These are phyloP conservation scores for Sicus ferrugineus DNA, from an alignment of 2,888 invertebrate genomes.

Conservation along the genomic window DNA sequence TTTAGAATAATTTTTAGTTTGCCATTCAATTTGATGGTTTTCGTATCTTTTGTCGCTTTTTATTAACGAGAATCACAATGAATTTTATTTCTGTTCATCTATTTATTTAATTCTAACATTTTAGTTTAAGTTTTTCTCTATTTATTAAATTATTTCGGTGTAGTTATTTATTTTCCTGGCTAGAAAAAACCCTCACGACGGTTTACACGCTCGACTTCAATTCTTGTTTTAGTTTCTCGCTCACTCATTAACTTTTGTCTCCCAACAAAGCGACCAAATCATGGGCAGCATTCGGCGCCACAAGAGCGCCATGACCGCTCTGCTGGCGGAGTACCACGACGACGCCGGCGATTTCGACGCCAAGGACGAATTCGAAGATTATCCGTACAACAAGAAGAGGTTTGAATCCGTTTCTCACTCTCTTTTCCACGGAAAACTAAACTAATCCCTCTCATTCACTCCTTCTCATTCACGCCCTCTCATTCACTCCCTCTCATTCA, in stretches of 20 bases:
- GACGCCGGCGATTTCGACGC: conserved; percentile 63
- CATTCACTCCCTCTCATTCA: background rate
- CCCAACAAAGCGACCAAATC: conserved; percentile 70
- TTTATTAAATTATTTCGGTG: background rate
- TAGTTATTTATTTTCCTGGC: background rate
- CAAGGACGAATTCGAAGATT: conserved; percentile 60
- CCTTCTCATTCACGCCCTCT: no score
- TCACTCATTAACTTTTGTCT: background rate
- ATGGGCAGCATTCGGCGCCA: conserved; percentile 73
- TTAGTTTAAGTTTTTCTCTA: background rate
- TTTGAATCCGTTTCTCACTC: conserved; percentile 37
- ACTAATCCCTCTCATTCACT: background rate
- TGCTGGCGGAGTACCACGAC: conserved; percentile 76
- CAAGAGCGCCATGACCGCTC: conserved; percentile 74
- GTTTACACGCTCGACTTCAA: no score
- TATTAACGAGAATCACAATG: background rate
- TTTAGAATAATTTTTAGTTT: background rate
- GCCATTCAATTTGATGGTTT: background rate
- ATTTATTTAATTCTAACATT: background rate
- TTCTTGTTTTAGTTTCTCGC: no score
- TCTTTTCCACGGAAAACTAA: background rate
- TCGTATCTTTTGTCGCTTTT: background rate
- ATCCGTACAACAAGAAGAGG: conserved; percentile 55
- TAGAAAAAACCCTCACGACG: no score
- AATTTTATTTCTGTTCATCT: background rate